A percentile compares a stretch with the other conserved stretches of the same genome.
Evolutionary conservation across 2,888 invertebrate genomes (phyloP).

Genomic region (Cheilosia grossa): DNA sequence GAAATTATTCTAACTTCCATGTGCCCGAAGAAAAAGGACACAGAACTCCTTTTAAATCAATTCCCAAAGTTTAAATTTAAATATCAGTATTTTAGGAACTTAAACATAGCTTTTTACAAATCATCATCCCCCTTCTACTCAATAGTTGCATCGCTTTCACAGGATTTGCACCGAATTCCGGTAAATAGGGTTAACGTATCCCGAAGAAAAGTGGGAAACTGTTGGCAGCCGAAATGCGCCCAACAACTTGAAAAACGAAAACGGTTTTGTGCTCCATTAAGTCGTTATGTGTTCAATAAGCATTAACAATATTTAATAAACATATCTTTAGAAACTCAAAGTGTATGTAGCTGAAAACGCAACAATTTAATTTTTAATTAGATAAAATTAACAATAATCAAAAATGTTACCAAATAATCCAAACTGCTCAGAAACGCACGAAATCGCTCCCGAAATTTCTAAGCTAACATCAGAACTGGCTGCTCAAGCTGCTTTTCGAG

Average conservation of each 20-base stretch:
- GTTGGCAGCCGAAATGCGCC: constrained; percentile 31
- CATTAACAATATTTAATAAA: constrained; percentile 17
- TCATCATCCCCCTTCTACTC: constrained; percentile 16
- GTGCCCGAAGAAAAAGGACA: not conserved
- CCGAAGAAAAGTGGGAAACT: constrained; percentile 34
- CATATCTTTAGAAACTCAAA: constrained; percentile 35
- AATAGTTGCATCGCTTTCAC: constrained; percentile 41
- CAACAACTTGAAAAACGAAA: constrained; percentile 26
- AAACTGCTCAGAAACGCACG: constrained; percentile 76
- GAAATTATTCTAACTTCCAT: not conserved
- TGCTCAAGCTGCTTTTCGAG: constrained; percentile 82
- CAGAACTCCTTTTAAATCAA: constrained; percentile 4
- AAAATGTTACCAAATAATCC: constrained; percentile 76
- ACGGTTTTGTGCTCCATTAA: constrained; percentile 20
- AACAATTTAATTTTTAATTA: constrained; percentile 42
- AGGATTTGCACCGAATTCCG: constrained; percentile 36
- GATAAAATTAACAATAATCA: constrained; percentile 17
- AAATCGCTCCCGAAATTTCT: constrained; percentile 82
- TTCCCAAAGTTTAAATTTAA: not conserved
- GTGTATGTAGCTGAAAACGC: constrained; percentile 32
- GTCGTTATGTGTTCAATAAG: constrained; percentile 7
- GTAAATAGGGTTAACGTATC: constrained; percentile 51
- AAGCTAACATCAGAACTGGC: constrained; percentile 82
- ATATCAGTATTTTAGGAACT: constrained; percentile 3
- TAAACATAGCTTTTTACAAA: constrained; percentile 18